phyloP scores from a whole-genome alignment of 2,797 vertebrate species.

The Enteromius viviparus region DNA sequence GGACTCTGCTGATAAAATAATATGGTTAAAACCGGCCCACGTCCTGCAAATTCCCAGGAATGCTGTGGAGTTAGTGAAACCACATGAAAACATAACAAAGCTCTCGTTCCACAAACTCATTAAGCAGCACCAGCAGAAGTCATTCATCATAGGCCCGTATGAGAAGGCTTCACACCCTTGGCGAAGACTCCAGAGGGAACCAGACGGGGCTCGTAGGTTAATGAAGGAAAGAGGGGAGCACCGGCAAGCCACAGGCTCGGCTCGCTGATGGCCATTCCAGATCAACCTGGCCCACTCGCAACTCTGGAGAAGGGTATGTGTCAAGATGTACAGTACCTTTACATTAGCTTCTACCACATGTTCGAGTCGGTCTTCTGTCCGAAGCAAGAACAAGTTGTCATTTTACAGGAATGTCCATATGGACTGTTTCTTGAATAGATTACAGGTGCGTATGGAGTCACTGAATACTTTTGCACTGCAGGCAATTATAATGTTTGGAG shows the following conservation, averaged over 20 bases:
- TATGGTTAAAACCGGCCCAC: slow-evolving; percentile 50
- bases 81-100: slow-evolving; percentile 68
- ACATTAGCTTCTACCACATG: slow-evolving; percentile 50
- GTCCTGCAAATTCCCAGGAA: slow-evolving; percentile 52
- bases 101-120: slow-evolving; percentile 72
- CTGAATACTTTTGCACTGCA: slow-evolving; percentile 19
- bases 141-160: slow-evolving; percentile 75
- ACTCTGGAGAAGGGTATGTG: slow-evolving; percentile 44
- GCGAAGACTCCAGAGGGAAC: slow-evolving; percentile 51
- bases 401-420: slow-evolving; percentile 44
- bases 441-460: slow-evolving; percentile 13
- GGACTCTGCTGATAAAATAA: slow-evolving; percentile 52
- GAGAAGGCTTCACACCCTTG: slow-evolving; percentile 61
- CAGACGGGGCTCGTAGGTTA: slow-evolving; percentile 58
- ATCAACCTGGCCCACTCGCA: slow-evolving; percentile 49
- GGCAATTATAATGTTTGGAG: slow-evolving; percentile 38
- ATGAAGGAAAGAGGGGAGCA: slow-evolving; percentile 58
- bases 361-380: slow-evolving; percentile 38
- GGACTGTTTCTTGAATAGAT: slow-evolving; percentile 33
- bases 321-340: slow-evolving; percentile 41
- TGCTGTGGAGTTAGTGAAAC: slow-evolving; percentile 62
- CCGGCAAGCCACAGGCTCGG: slow-evolving; percentile 52
- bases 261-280: slow-evolving; percentile 58
- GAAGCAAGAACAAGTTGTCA: slow-evolving; percentile 42
- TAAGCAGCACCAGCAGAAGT: slow-evolving; percentile 65